These are phyloP conservation scores for Eurytoma adleriae DNA, from an alignment of 2,888 invertebrate species.

Conservation along the genomic window DNA sequence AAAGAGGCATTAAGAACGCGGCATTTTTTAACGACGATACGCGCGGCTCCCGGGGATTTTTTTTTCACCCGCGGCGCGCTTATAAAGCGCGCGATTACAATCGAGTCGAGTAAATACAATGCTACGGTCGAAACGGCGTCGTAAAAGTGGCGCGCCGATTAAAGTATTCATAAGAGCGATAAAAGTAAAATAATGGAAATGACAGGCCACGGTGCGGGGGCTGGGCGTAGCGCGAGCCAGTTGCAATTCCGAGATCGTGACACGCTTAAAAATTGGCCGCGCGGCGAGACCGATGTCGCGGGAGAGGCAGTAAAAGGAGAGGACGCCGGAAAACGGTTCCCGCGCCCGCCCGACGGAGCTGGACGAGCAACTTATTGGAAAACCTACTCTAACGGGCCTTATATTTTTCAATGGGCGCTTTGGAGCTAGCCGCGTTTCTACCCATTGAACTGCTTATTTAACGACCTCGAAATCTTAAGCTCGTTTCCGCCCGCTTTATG, in stretches of 20 bases:
- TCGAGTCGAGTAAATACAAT: conserved; percentile 1
- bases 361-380: conserved; percentile 36
- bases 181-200: conserved; percentile 49
- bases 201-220: conserved; percentile 6
- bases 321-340: background rate
- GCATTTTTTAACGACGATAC: background rate
- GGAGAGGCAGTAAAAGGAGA: conserved; percentile 10
- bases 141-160: conserved; percentile 42
- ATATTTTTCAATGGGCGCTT: background rate
- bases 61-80: background rate
- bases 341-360: background rate
- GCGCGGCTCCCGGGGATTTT: background rate
- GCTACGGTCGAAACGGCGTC: background rate
- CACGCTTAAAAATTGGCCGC: conserved; percentile 43
- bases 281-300: background rate
- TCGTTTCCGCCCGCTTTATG: no score
- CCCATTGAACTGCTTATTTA: conserved; percentile 24
- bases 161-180: conserved; percentile 46
- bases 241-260: conserved; percentile 25
- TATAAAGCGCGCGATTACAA: conserved; percentile 6
- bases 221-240: no score
- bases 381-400: conserved; percentile 32
- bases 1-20: background rate
- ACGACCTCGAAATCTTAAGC: background rate
- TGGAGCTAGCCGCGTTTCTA: conserved; percentile 1